Conservation (phyloP, 2,113 vertebrate species). For the Ginglymostoma cirratum region DNA sequence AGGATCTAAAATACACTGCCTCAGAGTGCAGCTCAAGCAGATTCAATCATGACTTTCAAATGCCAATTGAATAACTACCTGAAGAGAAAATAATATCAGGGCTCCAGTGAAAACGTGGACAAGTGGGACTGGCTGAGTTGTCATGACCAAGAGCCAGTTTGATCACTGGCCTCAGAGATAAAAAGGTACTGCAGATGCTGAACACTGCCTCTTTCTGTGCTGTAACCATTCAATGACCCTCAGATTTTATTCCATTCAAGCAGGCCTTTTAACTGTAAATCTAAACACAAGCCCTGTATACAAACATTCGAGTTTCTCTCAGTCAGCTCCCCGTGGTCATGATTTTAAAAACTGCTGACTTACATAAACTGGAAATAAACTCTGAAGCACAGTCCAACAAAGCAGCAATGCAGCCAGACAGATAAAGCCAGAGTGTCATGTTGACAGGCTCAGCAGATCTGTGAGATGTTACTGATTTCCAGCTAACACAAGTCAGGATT, state of each 20-base stretch:
- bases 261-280: conserved; percentile 1
- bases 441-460: conserved; percentile 18
- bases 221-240: not conserved
- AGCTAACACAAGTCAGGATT: not conserved
- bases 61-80: not conserved
- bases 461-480: conserved; percentile 7
- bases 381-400: not conserved
- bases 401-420: not conserved
- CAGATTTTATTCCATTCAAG: not conserved
- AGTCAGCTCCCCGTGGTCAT: not conserved
- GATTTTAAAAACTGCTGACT: conserved; percentile 26
- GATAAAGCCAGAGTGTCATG: not conserved
- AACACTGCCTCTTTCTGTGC: not conserved
- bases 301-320: not conserved
- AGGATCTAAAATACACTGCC: not conserved
- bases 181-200: too few species aligned
- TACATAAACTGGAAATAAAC: conserved; percentile 18
- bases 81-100: not conserved
- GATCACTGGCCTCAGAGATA: not conserved
- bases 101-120: not conserved
- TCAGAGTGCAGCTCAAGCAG: not conserved
- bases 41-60: not conserved
- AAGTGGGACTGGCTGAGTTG: not conserved
- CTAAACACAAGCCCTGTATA: too few species aligned
- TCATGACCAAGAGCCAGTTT: not conserved